Evolutionary conservation across 2,888 invertebrate species (phyloP).

Genomic region (Leptinotarsa juncta): DNA sequence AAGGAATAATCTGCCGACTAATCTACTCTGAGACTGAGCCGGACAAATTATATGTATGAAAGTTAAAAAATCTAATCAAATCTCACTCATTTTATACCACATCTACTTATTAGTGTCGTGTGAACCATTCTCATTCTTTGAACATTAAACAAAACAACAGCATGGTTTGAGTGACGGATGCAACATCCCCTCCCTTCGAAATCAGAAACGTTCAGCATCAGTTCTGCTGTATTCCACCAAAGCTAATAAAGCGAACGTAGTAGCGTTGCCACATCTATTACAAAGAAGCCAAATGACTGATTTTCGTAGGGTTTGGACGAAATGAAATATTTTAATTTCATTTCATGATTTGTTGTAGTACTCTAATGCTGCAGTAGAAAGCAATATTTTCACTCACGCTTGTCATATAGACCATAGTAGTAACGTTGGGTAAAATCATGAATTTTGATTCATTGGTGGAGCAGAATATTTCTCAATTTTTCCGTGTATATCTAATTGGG

Average conservation of each 20-base stretch:
- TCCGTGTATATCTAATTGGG: no score
- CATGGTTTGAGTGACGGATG: slow-evolving; percentile 43
- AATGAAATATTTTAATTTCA: no score
- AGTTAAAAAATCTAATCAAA: slow-evolving; percentile 35
- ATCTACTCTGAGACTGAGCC: slow-evolving; percentile 73
- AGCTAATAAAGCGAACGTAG: no score
- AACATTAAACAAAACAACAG: slow-evolving; percentile 19
- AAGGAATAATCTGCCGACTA: slow-evolving; percentile 64
- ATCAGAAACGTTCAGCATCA: not conserved
- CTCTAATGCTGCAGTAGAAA: no score
- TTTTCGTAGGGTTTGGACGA: no score
- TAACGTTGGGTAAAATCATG: no score
- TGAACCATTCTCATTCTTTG: slow-evolving; percentile 12
- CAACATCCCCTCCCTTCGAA: slow-evolving; percentile 27
- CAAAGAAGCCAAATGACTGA: not conserved
- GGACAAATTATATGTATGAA: slow-evolving; percentile 57
- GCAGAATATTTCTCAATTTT: no score
- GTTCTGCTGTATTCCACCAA: slow-evolving; percentile 36
- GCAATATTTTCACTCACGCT: no score
- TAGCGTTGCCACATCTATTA: slow-evolving; percentile 23
- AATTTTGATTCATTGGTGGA: no score
- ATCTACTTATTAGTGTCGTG: slow-evolving; percentile 39
- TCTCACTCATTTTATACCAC: slow-evolving; percentile 45
- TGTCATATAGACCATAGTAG: no score
- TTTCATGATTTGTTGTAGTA: no score